Evolutionary conservation across 2,113 vertebrate genomes (phyloP).

Genomic region (Leptodactylus fuscus): DNA sequence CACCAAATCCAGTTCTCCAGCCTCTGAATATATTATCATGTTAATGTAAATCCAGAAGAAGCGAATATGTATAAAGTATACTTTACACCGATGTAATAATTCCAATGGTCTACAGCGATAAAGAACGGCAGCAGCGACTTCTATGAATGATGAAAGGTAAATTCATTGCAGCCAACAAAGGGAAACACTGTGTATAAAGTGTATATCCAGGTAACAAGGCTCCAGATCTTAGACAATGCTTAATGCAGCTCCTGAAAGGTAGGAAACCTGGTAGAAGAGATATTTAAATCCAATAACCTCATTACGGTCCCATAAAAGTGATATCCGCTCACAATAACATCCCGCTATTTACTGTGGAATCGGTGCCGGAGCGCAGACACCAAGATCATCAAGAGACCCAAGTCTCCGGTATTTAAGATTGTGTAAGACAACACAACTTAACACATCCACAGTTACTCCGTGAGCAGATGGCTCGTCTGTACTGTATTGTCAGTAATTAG

Average conservation of each 20-base stretch:
- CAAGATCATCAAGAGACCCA: not conserved
- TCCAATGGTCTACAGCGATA: not conserved
- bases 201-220: not conserved
- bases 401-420: slow-evolving; percentile 4
- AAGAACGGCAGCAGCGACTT: not conserved
- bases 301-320: slow-evolving; percentile 38
- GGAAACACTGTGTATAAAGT: not conserved
- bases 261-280: slow-evolving; percentile 3
- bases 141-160: not conserved
- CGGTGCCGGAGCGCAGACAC: not conserved
- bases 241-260: slow-evolving; percentile 6
- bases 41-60: not conserved
- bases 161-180: not conserved
- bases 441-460: slow-evolving; percentile 35
- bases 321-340: slow-evolving; percentile 22
- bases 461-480: slow-evolving; percentile 49
- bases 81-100: not conserved
- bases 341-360: slow-evolving; percentile 29
- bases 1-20: not conserved
- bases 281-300: slow-evolving; percentile 39
- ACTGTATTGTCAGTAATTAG: slow-evolving; percentile 51
- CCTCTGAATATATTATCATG: not conserved
- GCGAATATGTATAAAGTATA: not conserved
- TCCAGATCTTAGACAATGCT: slow-evolving; percentile 10
- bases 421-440: slow-evolving; percentile 39